A percentile compares a stretch with the other conserved stretches of the same genome.
These are phyloP conservation scores for Nephila pilipes DNA, from an alignment of 1,140 invertebrate genomes.

Conservation along the genomic window DNA sequence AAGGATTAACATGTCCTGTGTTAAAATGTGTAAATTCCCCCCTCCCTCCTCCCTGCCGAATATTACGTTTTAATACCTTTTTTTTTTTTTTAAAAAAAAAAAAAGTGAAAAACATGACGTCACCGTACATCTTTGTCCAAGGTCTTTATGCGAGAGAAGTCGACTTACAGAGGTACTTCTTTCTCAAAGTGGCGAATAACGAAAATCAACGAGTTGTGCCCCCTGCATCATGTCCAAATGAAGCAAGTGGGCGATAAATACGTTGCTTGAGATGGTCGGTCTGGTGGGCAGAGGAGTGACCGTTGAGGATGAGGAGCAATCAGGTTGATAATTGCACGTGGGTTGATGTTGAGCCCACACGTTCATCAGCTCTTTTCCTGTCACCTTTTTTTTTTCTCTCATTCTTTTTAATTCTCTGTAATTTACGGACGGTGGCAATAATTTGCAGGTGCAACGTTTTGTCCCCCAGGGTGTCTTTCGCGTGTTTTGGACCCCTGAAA, in stretches of 20 bases:
- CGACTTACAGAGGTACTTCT: background rate
- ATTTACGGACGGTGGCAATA: background rate
- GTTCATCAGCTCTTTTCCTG: background rate
- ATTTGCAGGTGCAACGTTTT: background rate
- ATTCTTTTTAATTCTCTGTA: background rate
- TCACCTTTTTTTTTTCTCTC: background rate
- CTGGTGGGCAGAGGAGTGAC: conserved; percentile 28
- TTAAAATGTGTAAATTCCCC: too few relatives aligned
- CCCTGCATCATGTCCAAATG: background rate
- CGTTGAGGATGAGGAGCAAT: background rate
- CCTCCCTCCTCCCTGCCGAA: too few relatives aligned
- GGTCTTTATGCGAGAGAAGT: background rate
- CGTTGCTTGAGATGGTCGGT: background rate
- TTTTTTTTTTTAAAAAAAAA: background rate
- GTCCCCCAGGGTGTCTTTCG: background rate
- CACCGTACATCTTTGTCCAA: background rate
- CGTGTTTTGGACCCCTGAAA: background rate
- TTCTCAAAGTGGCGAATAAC: background rate
- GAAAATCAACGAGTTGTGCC: background rate
- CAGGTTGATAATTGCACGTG: conserved; percentile 9
- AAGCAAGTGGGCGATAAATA: conserved; percentile 5
- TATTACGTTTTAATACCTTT: background rate
- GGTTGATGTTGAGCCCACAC: conserved; percentile 10
- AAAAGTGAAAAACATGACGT: background rate
- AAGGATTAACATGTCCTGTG: too few relatives aligned